These are phyloP conservation scores for Ptilorrhoa leucosticta DNA, from an alignment of 2,113 vertebrate genomes.

Conservation along the genomic window DNA sequence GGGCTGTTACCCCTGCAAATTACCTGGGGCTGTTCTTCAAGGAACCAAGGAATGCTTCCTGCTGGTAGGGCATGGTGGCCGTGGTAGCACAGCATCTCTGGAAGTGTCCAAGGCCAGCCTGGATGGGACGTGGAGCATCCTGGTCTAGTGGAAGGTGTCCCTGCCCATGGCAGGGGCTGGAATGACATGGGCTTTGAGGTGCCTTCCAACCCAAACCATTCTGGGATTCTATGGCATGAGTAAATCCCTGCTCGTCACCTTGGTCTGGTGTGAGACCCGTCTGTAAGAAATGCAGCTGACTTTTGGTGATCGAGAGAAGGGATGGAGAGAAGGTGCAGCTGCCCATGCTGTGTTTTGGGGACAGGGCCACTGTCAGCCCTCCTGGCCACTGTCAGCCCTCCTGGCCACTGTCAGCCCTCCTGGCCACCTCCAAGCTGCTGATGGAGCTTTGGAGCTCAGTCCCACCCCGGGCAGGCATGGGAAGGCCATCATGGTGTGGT, in stretches of 20 bases:
- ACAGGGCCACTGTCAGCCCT: neutral
- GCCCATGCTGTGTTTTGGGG: neutral
- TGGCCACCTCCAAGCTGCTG: neutral
- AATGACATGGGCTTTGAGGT: neutral
- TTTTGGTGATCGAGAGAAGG: neutral
- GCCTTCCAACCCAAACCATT: neutral
- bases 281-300: neutral
- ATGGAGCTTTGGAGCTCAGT: neutral
- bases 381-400: too few relatives aligned
- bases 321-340: neutral
- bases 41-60: neutral
- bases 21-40: neutral
- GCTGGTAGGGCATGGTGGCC: neutral
- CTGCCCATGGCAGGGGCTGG: neutral
- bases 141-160: neutral
- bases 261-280: fast-evolving
- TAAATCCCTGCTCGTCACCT: neutral
- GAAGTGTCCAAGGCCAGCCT: neutral
- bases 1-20: neutral
- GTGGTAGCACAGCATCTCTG: neutral
- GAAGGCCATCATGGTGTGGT: neutral
- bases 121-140: neutral
- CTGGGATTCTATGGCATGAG: neutral
- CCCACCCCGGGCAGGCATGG: fast-evolving
- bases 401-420: neutral